Evolutionary conservation across 2,888 invertebrate species (phyloP), one percentile per base, ranked within the genome.

Genomic region (Euphydryas editha): DNA sequence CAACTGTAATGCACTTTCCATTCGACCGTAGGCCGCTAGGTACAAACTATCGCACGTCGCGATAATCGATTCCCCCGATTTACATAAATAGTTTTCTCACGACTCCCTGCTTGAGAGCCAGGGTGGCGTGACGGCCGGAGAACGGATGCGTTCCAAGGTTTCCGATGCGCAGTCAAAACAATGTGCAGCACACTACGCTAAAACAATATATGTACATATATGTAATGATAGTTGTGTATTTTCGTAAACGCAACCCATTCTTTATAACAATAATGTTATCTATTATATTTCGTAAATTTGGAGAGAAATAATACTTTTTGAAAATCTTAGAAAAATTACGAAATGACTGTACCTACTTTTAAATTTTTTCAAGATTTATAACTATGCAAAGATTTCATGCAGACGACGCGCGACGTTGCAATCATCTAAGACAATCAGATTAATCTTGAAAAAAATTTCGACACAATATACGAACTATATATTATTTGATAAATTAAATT

Each of bases 41-140:
- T 73, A 73, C 75, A 73, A 73, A 72, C 70, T 73, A 81, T 81
- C 81, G 77, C 78, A 79, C 80, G 79, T 82, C 78, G 76, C 80
- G 77, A 85, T 90, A 88, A 90, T 90, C 89, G 88, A 89, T 90
- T 87, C 88, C 86, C 81, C 81, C 80, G 84, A 88, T 89, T 88
- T 85, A 81, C 87, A 87, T 90, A 86, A 89, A 84, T 83, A 83
- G 80, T 85, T 82, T 88, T 91, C 91, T 88, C 91, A 90, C 91
- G 90, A 78, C 83, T 85, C 87, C 84, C 81, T 88, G 86, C 82
- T 86, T 80, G 78, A 69, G 75, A 90, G 81, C 81, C 86, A 78
- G 86, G 85, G 81, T 86, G 82, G 75, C 81, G 82, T 84, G 88
- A 85, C 82, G 85, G 84, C 75, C 81, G 75, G 69, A 85, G 88